Conservation (phyloP, 2,888 invertebrate genomes). For the Trissolcus brochymenae region DNA sequence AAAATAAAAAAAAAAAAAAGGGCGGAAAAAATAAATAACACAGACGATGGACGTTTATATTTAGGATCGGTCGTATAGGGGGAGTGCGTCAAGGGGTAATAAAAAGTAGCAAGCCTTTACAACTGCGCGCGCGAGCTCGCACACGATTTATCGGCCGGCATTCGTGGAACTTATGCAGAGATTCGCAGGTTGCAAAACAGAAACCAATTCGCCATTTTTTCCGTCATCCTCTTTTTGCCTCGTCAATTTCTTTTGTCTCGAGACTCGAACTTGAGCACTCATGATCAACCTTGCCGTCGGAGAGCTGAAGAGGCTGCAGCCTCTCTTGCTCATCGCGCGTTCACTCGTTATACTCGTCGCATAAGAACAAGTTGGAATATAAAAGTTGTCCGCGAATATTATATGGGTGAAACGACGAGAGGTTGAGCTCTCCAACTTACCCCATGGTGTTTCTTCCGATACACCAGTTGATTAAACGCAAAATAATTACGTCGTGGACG, state of each 20-base stretch:
- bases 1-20: not conserved
- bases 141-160: constrained; percentile 70
- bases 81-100: constrained; percentile 48
- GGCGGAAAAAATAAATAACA: constrained; percentile 3
- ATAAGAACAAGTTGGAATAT: constrained; percentile 32
- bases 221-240: constrained; percentile 29
- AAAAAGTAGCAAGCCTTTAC: constrained; percentile 63
- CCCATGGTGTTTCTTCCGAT: constrained; percentile 38
- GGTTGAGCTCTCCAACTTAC: constrained; percentile 29
- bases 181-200: constrained; percentile 63
- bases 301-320: constrained; percentile 31
- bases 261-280: constrained; percentile 41
- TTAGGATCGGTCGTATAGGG: constrained; percentile 32
- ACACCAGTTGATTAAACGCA: constrained; percentile 28
- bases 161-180: constrained; percentile 67
- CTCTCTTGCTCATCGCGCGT: constrained; percentile 13
- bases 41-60: constrained; percentile 8
- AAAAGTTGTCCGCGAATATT: constrained; percentile 39
- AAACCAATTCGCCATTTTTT: constrained; percentile 57
- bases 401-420: constrained; percentile 30
- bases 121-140: constrained; percentile 60
- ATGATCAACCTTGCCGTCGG: constrained; percentile 49
- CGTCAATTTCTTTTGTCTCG: constrained; percentile 48
- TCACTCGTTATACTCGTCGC: constrained; percentile 22
- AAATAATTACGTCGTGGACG: constrained; percentile 33